These are phyloP conservation scores for Caenorhabditis angaria DNA, from an alignment of 2,888 invertebrate genomes.

Conservation along the genomic window DNA sequence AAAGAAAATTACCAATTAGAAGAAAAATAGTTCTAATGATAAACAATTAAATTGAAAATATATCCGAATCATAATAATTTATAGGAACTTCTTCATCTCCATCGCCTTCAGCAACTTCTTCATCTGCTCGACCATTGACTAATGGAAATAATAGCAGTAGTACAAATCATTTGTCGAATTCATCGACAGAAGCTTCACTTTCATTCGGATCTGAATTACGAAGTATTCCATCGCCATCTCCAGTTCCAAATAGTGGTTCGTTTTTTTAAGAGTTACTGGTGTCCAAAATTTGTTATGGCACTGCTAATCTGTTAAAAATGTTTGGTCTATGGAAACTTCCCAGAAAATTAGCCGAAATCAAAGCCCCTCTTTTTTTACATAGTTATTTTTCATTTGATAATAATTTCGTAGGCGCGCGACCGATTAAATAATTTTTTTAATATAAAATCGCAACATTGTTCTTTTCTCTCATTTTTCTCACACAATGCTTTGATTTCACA, in stretches of 20 bases:
- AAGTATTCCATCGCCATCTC: slow-evolving; percentile 44
- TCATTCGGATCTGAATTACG: slow-evolving; percentile 22
- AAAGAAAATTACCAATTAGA: not conserved
- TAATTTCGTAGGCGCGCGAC: not conserved
- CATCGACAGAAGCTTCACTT: slow-evolving; percentile 30
- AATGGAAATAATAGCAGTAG: slow-evolving; percentile 17
- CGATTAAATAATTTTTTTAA: not conserved
- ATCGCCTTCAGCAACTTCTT: slow-evolving; percentile 36
- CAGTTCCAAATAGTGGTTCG: slow-evolving; percentile 25
- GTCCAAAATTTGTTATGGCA: not conserved
- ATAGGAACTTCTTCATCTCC: slow-evolving; percentile 23
- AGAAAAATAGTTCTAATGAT: too few relatives aligned
- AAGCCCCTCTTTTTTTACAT: not conserved
- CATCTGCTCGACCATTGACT: slow-evolving; percentile 35
- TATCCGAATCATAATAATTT: too few relatives aligned
- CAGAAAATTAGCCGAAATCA: too few relatives aligned
- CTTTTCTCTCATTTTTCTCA: not conserved
- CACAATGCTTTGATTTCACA: slow-evolving; percentile 4
- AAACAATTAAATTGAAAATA: too few relatives aligned
- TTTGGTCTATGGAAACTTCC: too few relatives aligned
- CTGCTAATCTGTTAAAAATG: too few relatives aligned
- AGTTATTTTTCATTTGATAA: not conserved
- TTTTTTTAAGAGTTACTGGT: not conserved
- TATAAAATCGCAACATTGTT: not conserved
- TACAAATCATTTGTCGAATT: slow-evolving; percentile 16